Conservation (phyloP, 1,140 invertebrate species). For the Nomia melanderi region DNA sequence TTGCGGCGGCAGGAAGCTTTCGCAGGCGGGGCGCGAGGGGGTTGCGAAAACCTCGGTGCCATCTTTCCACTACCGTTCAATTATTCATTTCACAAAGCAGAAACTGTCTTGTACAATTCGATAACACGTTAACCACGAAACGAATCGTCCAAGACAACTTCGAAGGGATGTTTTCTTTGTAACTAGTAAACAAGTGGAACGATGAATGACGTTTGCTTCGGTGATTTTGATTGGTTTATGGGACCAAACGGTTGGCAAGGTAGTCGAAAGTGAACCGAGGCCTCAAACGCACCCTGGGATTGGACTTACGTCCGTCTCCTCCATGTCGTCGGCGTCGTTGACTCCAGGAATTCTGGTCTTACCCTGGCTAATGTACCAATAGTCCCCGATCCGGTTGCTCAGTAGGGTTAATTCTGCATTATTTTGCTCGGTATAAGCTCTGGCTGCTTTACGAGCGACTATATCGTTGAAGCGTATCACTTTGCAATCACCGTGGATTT, state of each 20-base stretch:
- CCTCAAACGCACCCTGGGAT: slow-evolving; percentile 59
- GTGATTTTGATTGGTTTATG: no score
- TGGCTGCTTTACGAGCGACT: slow-evolving; percentile 34
- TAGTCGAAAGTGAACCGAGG: slow-evolving; percentile 52
- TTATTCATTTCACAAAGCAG: no score
- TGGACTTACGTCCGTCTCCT: slow-evolving; percentile 94
- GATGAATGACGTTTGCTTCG: no score
- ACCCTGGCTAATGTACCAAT: slow-evolving; percentile 94
- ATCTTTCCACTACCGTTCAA: slow-evolving; percentile 49
- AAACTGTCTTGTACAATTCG: no score
- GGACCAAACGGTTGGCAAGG: slow-evolving; percentile 32
- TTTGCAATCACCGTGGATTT: slow-evolving; percentile 32
- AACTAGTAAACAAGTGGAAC: no score
- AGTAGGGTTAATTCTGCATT: slow-evolving; percentile 90
- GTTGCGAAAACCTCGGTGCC: slow-evolving; percentile 57
- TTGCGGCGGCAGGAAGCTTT: slow-evolving; percentile 77
- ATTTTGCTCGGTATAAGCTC: slow-evolving; percentile 43
- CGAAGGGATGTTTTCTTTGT: no score
- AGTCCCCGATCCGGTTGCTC: slow-evolving; percentile 91
- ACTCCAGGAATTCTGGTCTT: slow-evolving; percentile 95
- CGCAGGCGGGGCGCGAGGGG: slow-evolving; percentile 74
- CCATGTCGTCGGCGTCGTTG: slow-evolving; percentile 96
- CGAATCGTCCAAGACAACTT: no score
- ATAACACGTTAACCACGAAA: no score
- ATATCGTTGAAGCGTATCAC: slow-evolving; percentile 28